Base-by-base conservation (phyloP, 1,140 invertebrate genomes). In the Chironomus striatipennis region DNA sequence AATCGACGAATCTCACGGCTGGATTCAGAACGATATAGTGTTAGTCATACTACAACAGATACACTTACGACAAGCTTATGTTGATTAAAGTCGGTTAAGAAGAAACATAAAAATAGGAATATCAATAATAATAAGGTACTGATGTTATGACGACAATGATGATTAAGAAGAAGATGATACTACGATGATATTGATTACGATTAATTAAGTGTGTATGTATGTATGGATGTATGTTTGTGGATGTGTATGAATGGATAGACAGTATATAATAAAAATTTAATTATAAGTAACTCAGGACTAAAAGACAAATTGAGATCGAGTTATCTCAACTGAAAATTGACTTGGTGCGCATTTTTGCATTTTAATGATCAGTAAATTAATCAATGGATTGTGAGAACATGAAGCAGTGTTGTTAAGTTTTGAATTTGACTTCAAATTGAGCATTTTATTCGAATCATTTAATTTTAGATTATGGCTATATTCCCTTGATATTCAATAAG, bases 1-100 rank as follows among this genome's bases (percentile, higher is more conserved):
- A 57, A 57, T 57, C 12, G 47, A 57, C 47, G 47, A 57, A 57
- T 57, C 47, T 57, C 47, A 57, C 47, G 47, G 15, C n/a, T 57
- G 5, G 47, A 57, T 15, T 57, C 47, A 4, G 47, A 57, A 57
- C 47, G 47, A 15, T 57, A 57, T 57, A 57, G 47, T 57, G 47
- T 57, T 12, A 57, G 47, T 57, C 47, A 57, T 15, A 57, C 12
- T 1, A 57, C 12, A 5, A 57, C 47, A 5, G 47, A 57, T n/a
- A 57, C 47, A 57, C 12, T 57, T 5, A 57, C 47, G n/a, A 57
- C 47, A n/a, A 57, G 47, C 4, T n/a, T 57, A n/a, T 57, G 47
- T n/a, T 57, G 47, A 57, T 57, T 57, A 57, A 57, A 57, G 47
- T n/a, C n/a, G 47, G 47, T 57, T 15, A 12, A 34, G 24, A 34